Evolutionary conservation across 2,888 invertebrate species (phyloP).

Genomic region (Epiblema foenella): DNA sequence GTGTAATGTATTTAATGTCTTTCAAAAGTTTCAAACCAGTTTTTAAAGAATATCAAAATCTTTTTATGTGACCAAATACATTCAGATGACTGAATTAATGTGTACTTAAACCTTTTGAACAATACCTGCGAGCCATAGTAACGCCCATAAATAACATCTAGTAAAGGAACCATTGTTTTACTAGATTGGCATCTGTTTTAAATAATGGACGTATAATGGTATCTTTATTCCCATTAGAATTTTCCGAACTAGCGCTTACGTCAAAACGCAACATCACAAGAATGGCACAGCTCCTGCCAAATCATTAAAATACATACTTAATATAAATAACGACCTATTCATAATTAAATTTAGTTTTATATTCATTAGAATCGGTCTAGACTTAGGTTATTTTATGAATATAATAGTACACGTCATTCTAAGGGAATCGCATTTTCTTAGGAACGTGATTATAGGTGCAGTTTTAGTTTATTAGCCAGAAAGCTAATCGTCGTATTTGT

Average conservation of each 20-base stretch:
- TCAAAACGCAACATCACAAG: neutral
- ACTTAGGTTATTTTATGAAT: neutral
- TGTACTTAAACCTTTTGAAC: no score
- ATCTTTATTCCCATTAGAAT: no score
- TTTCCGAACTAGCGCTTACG: constrained; percentile 3
- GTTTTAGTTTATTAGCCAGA: neutral
- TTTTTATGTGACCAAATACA: no score
- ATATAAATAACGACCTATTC: neutral
- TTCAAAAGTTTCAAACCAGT: no score
- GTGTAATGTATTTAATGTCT: no score
- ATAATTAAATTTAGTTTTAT: neutral
- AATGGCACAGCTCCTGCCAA: neutral
- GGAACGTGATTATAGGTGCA: neutral
- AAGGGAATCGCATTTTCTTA: neutral
- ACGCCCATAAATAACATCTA: neutral
- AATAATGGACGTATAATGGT: no score
- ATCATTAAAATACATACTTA: neutral
- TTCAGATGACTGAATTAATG: no score
- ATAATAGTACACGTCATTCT: neutral
- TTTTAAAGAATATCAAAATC: no score
- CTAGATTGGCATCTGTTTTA: no score
- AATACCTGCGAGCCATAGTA: no score
- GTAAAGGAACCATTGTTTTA: no score
- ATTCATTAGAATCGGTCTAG: neutral
- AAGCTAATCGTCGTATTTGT: neutral